A percentile compares a stretch with the other conserved stretches of the same genome.
Conservation (phyloP, 2,888 invertebrate species). For the Sylvicola cinctus region DNA sequence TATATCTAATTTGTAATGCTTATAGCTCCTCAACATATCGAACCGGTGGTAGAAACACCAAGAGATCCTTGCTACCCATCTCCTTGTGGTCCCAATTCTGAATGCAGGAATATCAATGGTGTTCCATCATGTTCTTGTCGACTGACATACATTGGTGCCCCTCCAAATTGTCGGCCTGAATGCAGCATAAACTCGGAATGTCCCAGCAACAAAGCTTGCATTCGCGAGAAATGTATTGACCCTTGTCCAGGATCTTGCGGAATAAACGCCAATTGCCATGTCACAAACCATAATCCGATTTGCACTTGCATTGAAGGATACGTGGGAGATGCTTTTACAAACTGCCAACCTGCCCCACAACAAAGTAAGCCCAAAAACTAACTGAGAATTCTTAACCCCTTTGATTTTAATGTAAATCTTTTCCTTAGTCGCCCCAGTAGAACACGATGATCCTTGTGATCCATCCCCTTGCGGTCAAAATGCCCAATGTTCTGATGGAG, state of each 20-base stretch:
- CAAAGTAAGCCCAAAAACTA: not conserved
- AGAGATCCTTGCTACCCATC: constrained; percentile 42
- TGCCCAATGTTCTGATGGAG: constrained; percentile 41
- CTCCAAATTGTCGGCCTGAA: constrained; percentile 49
- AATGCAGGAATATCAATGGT: too few species aligned
- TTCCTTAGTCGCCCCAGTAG: not conserved
- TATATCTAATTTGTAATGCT: not conserved
- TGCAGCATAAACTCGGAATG: constrained; percentile 50
- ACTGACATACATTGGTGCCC: constrained; percentile 39
- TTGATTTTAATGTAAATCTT: not conserved
- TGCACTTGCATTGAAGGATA: constrained; percentile 44
- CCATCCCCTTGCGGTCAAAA: constrained; percentile 63
- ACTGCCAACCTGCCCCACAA: not conserved
- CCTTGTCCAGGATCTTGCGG: constrained; percentile 58
- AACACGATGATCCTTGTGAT: constrained; percentile 34
- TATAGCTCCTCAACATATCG: constrained; percentile 1
- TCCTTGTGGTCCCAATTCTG: constrained; percentile 48
- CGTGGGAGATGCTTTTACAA: constrained; percentile 38
- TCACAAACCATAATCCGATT: constrained; percentile 51
- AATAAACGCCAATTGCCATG: constrained; percentile 40
- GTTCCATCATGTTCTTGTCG: constrained; percentile 42
- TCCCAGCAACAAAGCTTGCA: constrained; percentile 40
- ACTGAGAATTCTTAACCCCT: not conserved
- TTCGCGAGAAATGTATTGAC: constrained; percentile 46
- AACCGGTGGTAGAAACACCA: not conserved